Percentiles rank a stretch among this genome's conserved stretches.
phyloP scores from a whole-genome alignment of 1,140 invertebrate genomes.

The Drosophila carrolli region DNA sequence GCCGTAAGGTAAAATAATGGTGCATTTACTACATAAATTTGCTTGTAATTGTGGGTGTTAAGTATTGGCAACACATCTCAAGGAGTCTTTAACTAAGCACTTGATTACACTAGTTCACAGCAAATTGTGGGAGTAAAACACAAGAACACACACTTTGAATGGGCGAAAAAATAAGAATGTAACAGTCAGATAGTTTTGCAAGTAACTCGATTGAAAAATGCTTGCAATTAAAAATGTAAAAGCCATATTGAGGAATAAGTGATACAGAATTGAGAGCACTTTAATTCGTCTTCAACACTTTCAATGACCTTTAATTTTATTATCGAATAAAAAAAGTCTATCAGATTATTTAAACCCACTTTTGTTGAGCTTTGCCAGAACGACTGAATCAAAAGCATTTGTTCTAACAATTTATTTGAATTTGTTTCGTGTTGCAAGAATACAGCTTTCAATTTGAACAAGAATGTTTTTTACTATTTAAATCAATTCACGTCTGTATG shows the following conservation, averaged over 20 bases:
- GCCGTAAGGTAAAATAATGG: slow-evolving; percentile 4
- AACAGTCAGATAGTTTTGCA: not conserved
- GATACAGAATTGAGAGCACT: not conserved
- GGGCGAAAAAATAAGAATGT: not conserved
- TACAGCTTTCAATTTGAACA: not conserved
- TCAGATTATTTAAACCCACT: no score
- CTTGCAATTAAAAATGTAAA: not conserved
- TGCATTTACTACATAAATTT: not conserved
- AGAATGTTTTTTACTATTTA: not conserved
- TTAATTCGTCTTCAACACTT: not conserved
- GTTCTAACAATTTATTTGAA: not conserved
- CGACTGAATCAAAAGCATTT: not conserved
- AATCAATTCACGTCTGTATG: not conserved
- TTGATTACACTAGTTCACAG: slow-evolving; percentile 1
- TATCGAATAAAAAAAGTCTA: no score
- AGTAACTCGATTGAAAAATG: not conserved
- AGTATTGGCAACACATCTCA: slow-evolving; percentile 11
- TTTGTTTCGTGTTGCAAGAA: not conserved
- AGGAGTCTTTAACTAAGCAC: slow-evolving; percentile 21
- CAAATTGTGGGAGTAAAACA: slow-evolving; percentile 24
- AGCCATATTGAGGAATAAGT: not conserved
- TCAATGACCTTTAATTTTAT: not conserved
- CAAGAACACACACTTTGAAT: slow-evolving; percentile 1
- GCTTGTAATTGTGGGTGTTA: not conserved
- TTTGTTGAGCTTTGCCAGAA: no score